phyloP scores from a whole-genome alignment of 2,888 invertebrate species.

The Hemithea aestivaria region DNA sequence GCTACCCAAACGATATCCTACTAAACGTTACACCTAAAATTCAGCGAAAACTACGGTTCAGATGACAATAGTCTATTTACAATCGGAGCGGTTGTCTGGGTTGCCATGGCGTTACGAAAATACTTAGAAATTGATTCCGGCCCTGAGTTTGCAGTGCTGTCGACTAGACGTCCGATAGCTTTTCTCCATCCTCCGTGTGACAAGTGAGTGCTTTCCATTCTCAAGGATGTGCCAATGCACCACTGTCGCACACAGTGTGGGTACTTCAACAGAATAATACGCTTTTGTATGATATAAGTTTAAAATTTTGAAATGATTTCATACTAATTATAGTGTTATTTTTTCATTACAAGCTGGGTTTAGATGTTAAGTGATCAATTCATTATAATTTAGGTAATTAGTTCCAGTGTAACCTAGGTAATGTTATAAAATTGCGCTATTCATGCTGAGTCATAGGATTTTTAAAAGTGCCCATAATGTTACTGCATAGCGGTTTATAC shows the following conservation, averaged over 20 bases:
- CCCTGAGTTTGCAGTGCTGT: conserved; percentile 61
- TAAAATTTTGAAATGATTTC: too few relatives aligned
- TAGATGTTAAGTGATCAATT: too few relatives aligned
- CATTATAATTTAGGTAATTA: too few relatives aligned
- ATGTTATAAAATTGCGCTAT: too few relatives aligned
- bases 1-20: too few relatives aligned
- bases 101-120: conserved; percentile 40
- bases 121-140: conserved; percentile 50
- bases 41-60: conserved; percentile 6
- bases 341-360: too few relatives aligned
- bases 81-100: conserved; percentile 31
- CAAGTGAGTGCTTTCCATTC: conserved; percentile 39
- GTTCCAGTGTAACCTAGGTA: too few relatives aligned
- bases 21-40: background rate
- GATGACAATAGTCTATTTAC: conserved; percentile 28
- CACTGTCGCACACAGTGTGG: conserved; percentile 2
- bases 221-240: conserved; percentile 3
- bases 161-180: conserved; percentile 50
- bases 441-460: too few relatives aligned
- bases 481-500: too few relatives aligned
- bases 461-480: too few relatives aligned
- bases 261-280: background rate
- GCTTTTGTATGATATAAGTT: background rate
- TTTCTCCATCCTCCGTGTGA: conserved; percentile 37
- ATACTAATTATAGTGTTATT: too few relatives aligned